A percentile compares a stretch with the other conserved stretches of the same genome.
phyloP scores from a whole-genome alignment of 2,113 vertebrate species.

The Lutjanus erythropterus region DNA sequence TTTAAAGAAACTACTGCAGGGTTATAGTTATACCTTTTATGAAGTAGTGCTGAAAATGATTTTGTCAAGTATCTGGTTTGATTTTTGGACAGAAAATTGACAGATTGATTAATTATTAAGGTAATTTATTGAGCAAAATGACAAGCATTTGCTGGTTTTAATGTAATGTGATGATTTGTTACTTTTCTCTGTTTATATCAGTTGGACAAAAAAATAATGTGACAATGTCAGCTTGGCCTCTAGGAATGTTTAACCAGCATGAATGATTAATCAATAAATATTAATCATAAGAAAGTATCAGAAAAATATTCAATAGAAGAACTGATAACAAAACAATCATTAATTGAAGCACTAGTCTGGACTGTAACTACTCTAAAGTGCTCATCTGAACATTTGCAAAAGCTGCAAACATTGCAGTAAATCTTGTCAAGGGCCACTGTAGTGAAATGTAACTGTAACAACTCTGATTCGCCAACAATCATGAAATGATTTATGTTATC shows the following conservation, averaged over 20 bases:
- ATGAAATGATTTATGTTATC: slow-evolving; percentile 39
- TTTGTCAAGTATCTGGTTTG: no score
- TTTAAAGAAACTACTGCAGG: background rate
- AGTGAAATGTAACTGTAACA: background rate
- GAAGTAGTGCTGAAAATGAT: background rate
- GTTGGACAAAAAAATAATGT: no score
- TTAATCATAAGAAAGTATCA: no score
- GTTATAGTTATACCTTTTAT: background rate
- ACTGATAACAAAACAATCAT: background rate
- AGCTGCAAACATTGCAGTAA: slow-evolving; percentile 13
- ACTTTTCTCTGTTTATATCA: background rate
- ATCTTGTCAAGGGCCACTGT: slow-evolving; percentile 13
- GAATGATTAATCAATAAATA: background rate
- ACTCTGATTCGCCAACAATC: slow-evolving; percentile 21
- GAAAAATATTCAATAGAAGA: background rate
- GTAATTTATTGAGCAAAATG: no score
- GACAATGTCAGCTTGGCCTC: background rate
- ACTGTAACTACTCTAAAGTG: background rate
- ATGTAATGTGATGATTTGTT: background rate
- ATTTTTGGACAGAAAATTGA: no score
- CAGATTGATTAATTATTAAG: no score
- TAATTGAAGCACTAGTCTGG: no score
- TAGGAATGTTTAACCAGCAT: background rate
- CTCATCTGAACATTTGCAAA: background rate
- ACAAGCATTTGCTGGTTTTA: background rate